These are phyloP conservation scores for Entomyzon cyanotis DNA, from an alignment of 2,113 vertebrate species.

Conservation along the genomic window DNA sequence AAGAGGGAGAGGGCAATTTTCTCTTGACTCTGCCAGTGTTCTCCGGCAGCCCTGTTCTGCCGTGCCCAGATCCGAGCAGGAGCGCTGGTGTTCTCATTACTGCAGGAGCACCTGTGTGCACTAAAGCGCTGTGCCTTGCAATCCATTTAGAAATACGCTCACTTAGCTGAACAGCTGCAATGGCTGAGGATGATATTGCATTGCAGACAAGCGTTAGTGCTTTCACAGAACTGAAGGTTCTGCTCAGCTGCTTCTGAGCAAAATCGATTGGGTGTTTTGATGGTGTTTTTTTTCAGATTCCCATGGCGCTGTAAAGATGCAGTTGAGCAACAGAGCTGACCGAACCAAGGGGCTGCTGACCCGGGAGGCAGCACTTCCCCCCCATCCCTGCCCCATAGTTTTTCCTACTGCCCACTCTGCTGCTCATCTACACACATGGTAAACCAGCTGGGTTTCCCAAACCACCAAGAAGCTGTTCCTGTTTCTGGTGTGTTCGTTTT, in stretches of 20 bases:
- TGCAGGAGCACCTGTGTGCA: constrained; percentile 15
- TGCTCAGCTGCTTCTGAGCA: background rate
- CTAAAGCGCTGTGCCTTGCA: background rate
- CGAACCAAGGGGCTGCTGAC: background rate
- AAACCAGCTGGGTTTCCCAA: background rate
- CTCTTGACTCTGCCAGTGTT: background rate
- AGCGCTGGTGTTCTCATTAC: background rate
- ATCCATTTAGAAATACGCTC: background rate
- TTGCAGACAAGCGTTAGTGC: background rate
- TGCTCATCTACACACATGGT: background rate
- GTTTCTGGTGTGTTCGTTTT: background rate
- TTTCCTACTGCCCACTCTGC: rapidly evolving
- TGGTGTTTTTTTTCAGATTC: background rate
- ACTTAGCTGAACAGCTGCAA: background rate
- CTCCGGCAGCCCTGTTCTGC: background rate
- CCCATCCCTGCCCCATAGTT: background rate
- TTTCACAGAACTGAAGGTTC: background rate
- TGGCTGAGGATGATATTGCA: background rate
- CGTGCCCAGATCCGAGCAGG: background rate
- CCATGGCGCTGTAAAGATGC: background rate
- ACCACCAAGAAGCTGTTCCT: background rate
- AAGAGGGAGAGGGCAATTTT: background rate
- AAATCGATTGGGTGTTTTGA: background rate
- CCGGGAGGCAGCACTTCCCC: background rate
- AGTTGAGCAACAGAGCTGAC: background rate